phyloP scores from a whole-genome alignment of 1,140 invertebrate genomes.

The Sarcophaga bullata region DNA sequence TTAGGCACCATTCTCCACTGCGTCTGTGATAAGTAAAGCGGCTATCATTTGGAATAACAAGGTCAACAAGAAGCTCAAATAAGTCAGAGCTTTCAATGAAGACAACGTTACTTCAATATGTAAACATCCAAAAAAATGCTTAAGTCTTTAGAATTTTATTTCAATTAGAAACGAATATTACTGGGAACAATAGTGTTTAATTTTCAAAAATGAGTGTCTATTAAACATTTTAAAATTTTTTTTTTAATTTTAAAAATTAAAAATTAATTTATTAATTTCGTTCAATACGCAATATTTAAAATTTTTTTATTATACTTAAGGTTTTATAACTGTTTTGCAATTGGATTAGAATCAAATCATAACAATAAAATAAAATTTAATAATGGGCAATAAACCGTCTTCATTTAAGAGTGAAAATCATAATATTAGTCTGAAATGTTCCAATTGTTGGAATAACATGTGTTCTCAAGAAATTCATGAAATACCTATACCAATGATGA shows the following conservation, averaged over 20 bases:
- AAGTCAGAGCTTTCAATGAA: conserved; percentile 13
- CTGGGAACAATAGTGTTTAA: neutral
- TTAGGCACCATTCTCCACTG: neutral
- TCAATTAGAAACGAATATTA: neutral
- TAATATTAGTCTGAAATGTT: conserved; percentile 3
- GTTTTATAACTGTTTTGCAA: neutral
- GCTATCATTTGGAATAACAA: conserved; percentile 18
- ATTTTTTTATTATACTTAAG: neutral
- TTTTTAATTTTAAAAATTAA: too few species aligned
- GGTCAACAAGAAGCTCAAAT: conserved; percentile 23
- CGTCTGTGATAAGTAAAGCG: neutral
- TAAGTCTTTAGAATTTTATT: neutral
- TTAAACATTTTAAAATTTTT: too few species aligned
- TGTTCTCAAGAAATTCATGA: neutral
- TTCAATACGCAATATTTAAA: neutral
- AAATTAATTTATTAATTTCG: too few species aligned
- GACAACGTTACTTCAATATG: neutral
- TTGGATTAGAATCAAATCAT: neutral
- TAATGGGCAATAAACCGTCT: conserved; percentile 2
- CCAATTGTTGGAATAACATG: conserved; percentile 14
- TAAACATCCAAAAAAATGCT: neutral
- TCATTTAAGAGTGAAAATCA: neutral
- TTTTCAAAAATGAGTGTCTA: neutral
- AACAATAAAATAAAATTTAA: neutral
- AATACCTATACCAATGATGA: neutral